These are phyloP conservation scores for Triplophysa tibetana DNA, from an alignment of 2,113 vertebrate species.

Conservation along the genomic window DNA sequence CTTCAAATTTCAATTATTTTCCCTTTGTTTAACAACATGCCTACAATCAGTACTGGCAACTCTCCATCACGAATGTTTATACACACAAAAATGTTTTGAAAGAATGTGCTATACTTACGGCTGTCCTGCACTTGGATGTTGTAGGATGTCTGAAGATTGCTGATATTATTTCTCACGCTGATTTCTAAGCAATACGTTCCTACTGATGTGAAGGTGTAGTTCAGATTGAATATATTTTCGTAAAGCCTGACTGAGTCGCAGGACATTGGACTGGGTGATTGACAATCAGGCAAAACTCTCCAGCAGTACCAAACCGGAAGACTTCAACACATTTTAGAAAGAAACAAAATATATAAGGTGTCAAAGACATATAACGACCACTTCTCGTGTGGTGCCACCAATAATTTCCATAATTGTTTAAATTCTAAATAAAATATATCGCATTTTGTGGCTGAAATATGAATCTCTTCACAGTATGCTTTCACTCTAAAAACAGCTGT, in stretches of 20 bases:
- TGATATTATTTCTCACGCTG: constrained; percentile 76
- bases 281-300: constrained; percentile 80
- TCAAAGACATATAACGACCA: background rate
- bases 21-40: too few relatives aligned
- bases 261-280: constrained; percentile 61
- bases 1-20: background rate
- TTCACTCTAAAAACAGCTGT: too few relatives aligned
- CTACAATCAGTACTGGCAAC: too few relatives aligned
- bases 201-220: constrained; percentile 74
- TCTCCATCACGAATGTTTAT: too few relatives aligned
- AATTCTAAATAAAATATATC: too few relatives aligned
- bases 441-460: too few relatives aligned
- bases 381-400: too few relatives aligned
- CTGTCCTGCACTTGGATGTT: constrained; percentile 73
- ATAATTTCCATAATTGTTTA: too few relatives aligned
- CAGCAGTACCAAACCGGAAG: constrained; percentile 84
- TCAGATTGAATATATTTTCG: constrained; percentile 75
- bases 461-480: too few relatives aligned
- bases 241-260: constrained; percentile 78
- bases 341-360: background rate
- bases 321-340: constrained; percentile 60
- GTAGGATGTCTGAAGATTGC: constrained; percentile 78
- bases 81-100: too few relatives aligned
- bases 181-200: constrained; percentile 84
- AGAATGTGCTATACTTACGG: constrained; percentile 71